These are phyloP conservation scores for Craniophora ligustri DNA, from an alignment of 2,888 invertebrate genomes.

Conservation along the genomic window DNA sequence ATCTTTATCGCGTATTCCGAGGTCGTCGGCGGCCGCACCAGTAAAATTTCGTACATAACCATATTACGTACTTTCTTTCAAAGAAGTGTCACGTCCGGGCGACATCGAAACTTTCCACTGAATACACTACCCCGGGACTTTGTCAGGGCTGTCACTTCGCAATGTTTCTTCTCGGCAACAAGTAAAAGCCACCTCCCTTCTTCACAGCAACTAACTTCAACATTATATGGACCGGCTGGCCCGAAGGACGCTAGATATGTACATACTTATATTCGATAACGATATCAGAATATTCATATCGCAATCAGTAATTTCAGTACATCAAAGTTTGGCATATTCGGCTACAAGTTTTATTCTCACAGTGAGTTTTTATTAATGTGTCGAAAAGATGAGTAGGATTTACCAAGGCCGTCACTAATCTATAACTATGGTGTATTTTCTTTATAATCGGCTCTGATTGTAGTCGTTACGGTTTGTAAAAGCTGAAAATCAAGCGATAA, in stretches of 20 bases:
- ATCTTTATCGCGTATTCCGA: slow-evolving; percentile 39
- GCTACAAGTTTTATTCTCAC: too few species aligned
- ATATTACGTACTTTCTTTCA: slow-evolving; percentile 44
- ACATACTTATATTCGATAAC: too few species aligned
- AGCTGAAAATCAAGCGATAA: too few species aligned
- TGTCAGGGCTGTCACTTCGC: slow-evolving; percentile 36
- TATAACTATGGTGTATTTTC: too few species aligned
- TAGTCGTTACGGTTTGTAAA: too few species aligned
- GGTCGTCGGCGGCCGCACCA: slow-evolving; percentile 18
- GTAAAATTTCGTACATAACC: slow-evolving; percentile 45
- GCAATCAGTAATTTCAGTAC: neutral
- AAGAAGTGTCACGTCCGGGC: slow-evolving; percentile 47
- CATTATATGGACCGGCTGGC: neutral
- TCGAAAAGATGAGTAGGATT: too few species aligned
- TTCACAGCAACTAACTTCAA: neutral
- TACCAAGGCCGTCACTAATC: too few species aligned
- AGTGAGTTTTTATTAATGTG: too few species aligned
- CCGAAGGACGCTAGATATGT: neutral
- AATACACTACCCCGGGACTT: slow-evolving; percentile 36
- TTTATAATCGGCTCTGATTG: too few species aligned
- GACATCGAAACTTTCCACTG: slow-evolving; percentile 46
- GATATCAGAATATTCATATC: neutral
- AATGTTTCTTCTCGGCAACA: slow-evolving; percentile 9
- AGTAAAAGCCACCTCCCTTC: neutral
- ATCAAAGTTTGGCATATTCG: too few species aligned